Percentiles rank a stretch among this genome's conserved stretches.
Conservation (phyloP, 1,140 invertebrate species). For the Achatina immaculata region DNA sequence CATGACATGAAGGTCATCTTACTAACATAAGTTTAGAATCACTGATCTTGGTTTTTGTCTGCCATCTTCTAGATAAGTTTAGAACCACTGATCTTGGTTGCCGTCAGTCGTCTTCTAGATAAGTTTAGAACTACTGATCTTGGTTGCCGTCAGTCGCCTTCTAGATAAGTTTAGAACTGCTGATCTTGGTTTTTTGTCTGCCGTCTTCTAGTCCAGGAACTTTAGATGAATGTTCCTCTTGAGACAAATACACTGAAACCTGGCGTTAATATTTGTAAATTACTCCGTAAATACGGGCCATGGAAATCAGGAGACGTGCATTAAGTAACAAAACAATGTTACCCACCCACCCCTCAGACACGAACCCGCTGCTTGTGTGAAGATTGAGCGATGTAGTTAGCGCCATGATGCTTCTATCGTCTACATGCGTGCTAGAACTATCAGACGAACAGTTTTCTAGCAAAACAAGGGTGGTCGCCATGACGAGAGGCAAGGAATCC, state of each 20-base stretch:
- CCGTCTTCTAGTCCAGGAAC: no score
- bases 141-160: no score
- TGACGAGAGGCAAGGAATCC: no score
- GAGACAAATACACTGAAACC: neutral
- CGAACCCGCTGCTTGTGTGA: neutral
- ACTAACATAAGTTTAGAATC: no score
- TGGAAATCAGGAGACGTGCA: neutral
- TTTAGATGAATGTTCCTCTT: slow-evolving; percentile 9
- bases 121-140: no score
- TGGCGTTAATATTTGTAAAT: neutral
- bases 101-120: no score
- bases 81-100: no score
- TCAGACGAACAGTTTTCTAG: neutral
- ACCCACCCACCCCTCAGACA: neutral
- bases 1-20: no score
- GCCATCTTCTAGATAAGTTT: no score
- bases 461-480: neutral
- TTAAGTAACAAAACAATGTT: neutral
- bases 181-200: no score
- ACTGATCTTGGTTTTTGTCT: no score
- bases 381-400: neutral
- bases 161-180: no score
- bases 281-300: neutral
- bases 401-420: neutral
- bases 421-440: neutral